Conservation (phyloP, 2,797 vertebrate species). For the Spondyliosoma cantharus region DNA sequence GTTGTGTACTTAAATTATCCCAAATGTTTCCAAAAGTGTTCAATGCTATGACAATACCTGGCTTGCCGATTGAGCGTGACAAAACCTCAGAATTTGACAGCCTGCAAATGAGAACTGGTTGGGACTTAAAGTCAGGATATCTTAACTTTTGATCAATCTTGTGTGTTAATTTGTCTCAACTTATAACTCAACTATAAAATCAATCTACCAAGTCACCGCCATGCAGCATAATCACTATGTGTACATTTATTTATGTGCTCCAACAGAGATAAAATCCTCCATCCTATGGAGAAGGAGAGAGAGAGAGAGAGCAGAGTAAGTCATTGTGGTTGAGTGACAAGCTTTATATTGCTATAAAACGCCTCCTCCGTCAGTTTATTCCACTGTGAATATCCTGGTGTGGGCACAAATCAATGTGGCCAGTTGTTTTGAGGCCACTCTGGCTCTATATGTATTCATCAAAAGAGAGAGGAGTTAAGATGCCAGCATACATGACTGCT, state of each 20-base stretch:
- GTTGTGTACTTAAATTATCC: no score
- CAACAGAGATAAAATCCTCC: background rate
- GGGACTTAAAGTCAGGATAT: no score
- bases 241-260: background rate
- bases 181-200: background rate
- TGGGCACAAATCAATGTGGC: conserved; percentile 48
- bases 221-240: background rate
- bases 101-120: no score
- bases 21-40: no score
- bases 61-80: no score
- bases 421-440: conserved; percentile 36
- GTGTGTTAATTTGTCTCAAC: background rate
- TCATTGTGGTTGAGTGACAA: conserved; percentile 29
- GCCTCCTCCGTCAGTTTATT: conserved; percentile 33
- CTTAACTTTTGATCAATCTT: no score
- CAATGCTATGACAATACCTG: no score
- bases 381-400: conserved; percentile 28
- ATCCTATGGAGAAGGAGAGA: background rate
- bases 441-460: conserved; percentile 40
- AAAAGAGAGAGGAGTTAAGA: conserved; percentile 25
- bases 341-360: conserved; percentile 18
- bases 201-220: background rate
- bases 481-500: conserved; percentile 22
- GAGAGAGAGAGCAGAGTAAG: background rate
- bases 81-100: no score